Conservation (phyloP, 2,113 vertebrate genomes). For the Uria aalge region DNA sequence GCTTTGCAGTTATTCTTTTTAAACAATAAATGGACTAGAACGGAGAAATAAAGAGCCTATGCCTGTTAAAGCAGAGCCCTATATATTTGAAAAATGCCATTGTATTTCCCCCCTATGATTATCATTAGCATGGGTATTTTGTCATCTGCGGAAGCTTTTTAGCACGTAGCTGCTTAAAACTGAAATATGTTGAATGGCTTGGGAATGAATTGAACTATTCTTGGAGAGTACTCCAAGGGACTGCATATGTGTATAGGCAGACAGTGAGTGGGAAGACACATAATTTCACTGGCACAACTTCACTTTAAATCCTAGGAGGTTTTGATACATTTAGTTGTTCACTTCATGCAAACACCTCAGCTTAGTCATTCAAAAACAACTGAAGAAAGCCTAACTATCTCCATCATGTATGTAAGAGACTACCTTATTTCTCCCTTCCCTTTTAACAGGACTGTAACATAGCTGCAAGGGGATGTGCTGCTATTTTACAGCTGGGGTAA, state of each 20-base stretch:
- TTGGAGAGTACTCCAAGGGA: not conserved
- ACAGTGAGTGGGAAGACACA: not conserved
- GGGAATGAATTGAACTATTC: not conserved
- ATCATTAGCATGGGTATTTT: not conserved
- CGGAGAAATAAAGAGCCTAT: not conserved
- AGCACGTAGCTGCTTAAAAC: not conserved
- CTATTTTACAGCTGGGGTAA: not conserved
- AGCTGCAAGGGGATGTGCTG: not conserved
- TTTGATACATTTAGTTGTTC: not conserved
- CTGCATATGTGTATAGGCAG: not conserved
- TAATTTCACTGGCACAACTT: not conserved
- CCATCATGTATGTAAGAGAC: not conserved
- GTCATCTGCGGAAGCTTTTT: not conserved
- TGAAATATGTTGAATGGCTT: not conserved
- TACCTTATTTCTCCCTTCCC: not conserved
- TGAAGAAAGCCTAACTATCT: not conserved
- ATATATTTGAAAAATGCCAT: not conserved
- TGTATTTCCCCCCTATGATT: not conserved
- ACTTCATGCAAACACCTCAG: not conserved
- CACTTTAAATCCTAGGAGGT: not conserved
- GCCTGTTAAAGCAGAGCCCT: not conserved
- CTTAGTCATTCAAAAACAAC: not conserved
- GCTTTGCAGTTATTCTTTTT: not conserved
- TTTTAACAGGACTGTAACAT: not conserved
- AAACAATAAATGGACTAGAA: not conserved